phyloP scores from a whole-genome alignment of 2,888 invertebrate genomes.

The Dendrolimus houi region DNA sequence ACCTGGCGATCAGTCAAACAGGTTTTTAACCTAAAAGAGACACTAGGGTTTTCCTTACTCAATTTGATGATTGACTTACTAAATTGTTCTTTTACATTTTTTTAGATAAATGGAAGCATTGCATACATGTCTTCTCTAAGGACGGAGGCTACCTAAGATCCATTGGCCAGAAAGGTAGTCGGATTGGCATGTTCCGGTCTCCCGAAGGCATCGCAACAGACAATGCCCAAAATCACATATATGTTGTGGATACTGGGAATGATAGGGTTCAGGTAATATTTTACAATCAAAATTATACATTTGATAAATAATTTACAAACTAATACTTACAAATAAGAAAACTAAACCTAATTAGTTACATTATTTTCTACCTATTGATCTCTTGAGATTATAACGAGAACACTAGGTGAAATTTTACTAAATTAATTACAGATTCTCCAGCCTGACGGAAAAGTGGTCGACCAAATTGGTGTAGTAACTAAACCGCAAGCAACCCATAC shows the following conservation, averaged over 20 bases:
- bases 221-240: constrained; percentile 73
- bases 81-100: constrained; percentile 6
- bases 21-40: too few relatives aligned
- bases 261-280: constrained; percentile 76
- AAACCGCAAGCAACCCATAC: constrained; percentile 39
- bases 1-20: too few relatives aligned
- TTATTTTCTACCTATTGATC: too few relatives aligned
- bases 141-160: constrained; percentile 76
- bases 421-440: constrained; percentile 54
- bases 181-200: constrained; percentile 78
- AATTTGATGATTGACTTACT: background rate
- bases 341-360: too few relatives aligned
- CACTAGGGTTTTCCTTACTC: background rate
- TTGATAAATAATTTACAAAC: too few relatives aligned
- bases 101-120: constrained; percentile 82
- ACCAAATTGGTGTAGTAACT: constrained; percentile 75
- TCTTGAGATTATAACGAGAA: too few relatives aligned
- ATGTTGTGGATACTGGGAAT: constrained; percentile 87
- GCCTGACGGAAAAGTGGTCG: constrained; percentile 76
- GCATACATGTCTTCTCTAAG: constrained; percentile 81
- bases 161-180: constrained; percentile 80
- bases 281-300: too few relatives aligned
- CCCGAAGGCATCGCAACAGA: constrained; percentile 84
- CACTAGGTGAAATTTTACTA: background rate
- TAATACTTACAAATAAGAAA: too few relatives aligned